A percentile compares a stretch with the other conserved stretches of the same genome.
Conservation (phyloP, 2,888 invertebrate species). For the Poecilus cupreus region DNA sequence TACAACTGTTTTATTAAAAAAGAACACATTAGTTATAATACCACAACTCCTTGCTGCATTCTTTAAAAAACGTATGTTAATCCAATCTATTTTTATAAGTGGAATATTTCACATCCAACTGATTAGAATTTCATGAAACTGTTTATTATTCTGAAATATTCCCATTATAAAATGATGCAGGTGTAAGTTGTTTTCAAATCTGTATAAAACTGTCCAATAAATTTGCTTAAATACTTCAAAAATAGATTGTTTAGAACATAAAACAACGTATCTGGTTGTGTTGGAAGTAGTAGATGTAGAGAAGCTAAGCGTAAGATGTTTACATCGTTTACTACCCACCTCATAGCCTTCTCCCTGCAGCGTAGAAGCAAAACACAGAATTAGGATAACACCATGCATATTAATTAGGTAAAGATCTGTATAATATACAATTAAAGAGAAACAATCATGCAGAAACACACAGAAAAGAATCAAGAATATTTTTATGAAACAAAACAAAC, state of each 20-base stretch:
- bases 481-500: slow-evolving; percentile 48
- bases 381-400: slow-evolving; percentile 65
- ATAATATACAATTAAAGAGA: neutral
- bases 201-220: neutral
- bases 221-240: neutral
- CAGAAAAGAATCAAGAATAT: neutral
- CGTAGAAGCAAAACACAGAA: slow-evolving; percentile 68
- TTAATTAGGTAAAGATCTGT: neutral
- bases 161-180: neutral
- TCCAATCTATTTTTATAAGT: slow-evolving; percentile 5
- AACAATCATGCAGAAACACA: slow-evolving; percentile 26
- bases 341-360: slow-evolving; percentile 70
- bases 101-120: neutral
- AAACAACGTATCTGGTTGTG: neutral
- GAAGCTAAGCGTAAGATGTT: slow-evolving; percentile 23
- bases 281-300: too few relatives aligned
- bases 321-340: slow-evolving; percentile 66
- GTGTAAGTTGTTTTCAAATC: neutral
- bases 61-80: neutral
- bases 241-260: neutral
- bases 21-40: slow-evolving; percentile 16
- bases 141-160: neutral
- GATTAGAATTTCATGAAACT: too few relatives aligned
- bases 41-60: slow-evolving; percentile 26
- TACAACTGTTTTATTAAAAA: slow-evolving; percentile 21